These are phyloP conservation scores for Oxyteleia sp. DNA, from an alignment of 2,888 invertebrate species.

Conservation along the genomic window DNA sequence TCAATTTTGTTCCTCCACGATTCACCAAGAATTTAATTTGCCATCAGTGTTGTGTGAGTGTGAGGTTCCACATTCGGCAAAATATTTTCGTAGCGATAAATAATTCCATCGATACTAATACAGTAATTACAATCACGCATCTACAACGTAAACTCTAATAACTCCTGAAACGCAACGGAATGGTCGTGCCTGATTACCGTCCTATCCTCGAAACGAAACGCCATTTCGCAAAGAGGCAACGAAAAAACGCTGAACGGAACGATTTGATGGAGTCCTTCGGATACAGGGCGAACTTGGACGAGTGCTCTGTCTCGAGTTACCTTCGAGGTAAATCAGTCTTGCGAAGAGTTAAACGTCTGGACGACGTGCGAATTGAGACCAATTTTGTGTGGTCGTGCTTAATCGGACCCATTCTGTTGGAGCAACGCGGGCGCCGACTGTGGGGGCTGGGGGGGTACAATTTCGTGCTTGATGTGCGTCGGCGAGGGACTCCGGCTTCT, in stretches of 20 bases:
- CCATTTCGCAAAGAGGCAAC: conserved; percentile 25
- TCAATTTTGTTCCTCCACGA: background rate
- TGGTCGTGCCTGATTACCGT: conserved; percentile 2
- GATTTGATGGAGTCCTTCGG: conserved; percentile 40
- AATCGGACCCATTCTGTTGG: conserved; percentile 94
- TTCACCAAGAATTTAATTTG: conserved; percentile 67
- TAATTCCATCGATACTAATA: conserved; percentile 32
- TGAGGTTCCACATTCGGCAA: conserved; percentile 59
- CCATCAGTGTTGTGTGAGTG: conserved; percentile 59
- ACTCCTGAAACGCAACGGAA: conserved; percentile 22
- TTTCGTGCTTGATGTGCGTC: conserved; percentile 77
- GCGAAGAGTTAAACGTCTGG: conserved; percentile 63
- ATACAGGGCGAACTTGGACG: conserved; percentile 71
- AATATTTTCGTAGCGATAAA: conserved; percentile 40
- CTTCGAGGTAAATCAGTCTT: conserved; percentile 80
- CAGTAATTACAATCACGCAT: conserved; percentile 28
- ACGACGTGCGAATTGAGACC: conserved; percentile 16
- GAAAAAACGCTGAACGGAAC: conserved; percentile 29
- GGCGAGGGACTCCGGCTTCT: conserved; percentile 82
- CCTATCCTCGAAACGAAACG: background rate
- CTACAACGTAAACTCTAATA: conserved; percentile 13
- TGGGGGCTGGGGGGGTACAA: conserved; percentile 89
- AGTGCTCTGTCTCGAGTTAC: conserved; percentile 75
- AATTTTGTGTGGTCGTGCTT: conserved; percentile 79
- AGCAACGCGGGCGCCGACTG: conserved; percentile 90